Base-by-base conservation (phyloP, 2,888 invertebrate genomes). In the Yponomeuta evonymella region DNA sequence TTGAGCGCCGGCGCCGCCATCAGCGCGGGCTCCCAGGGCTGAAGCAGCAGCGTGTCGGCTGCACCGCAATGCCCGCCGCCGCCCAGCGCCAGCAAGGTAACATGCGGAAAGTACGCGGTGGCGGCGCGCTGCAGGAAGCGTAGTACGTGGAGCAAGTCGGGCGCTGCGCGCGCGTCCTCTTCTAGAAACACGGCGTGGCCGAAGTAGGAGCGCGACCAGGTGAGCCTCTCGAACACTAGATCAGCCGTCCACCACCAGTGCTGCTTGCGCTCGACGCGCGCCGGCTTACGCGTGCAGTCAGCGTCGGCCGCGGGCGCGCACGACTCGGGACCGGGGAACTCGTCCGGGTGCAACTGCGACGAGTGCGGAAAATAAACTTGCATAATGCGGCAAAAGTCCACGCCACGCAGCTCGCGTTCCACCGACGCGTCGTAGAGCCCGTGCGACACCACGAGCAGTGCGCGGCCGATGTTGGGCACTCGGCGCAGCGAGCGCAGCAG, bases 401-500 rank as follows among this genome's bases (percentile, higher is more conserved):
- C 43, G 43, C 43, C 43, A 6, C 43, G 43, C 5, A 43, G 43
- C 43, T 43, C 62, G 63, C 72, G 43, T 48, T 69, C 69, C 72
- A 51, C 69, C 29, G 43, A 72, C 70, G 70, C 43, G 71, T 71
- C 67, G 67, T 65, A 70, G 69, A 12, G 70, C 72, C 72, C 72
- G 74, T 67, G 68, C 70, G 51, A 70, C 48, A 69, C 71, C 72
- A 66, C 69, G 67, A 58, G 70, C 70, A 65, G 43, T 43, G 43
- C 43, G 43, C 9, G 8, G 43, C 43, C 43, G 6, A 43, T 43
- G 43, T 43, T 8, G 43, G 43, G 43, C 43, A 43, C 43, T 5
- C 43, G 64, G 72, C 72, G 75, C 74, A 75, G 74, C 73, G 73
- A 74, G 70, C 72, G 63, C 70, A 68, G 72, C 63, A 29, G 23